Conservation (phyloP, 2,888 invertebrate species). For the Parelbella ahira region DNA sequence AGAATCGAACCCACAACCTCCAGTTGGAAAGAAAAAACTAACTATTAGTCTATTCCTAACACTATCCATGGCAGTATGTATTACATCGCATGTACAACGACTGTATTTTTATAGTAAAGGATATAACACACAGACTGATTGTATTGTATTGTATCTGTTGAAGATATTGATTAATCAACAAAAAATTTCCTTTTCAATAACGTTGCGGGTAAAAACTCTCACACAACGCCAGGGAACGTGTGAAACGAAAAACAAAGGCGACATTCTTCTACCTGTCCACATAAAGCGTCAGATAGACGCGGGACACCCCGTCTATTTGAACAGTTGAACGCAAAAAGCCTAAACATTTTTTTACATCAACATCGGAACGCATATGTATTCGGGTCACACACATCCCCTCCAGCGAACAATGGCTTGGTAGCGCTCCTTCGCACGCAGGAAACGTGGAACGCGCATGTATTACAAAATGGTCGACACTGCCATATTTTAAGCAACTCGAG, state of each 20-base stretch:
- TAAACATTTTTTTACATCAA: conserved; percentile 21
- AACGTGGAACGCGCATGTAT: conserved; percentile 65
- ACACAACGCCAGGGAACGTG: too few species aligned
- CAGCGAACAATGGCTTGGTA: conserved; percentile 69
- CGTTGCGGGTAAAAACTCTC: too few species aligned
- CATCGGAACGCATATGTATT: conserved; percentile 40
- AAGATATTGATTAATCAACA: too few species aligned
- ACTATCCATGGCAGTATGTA: too few species aligned
- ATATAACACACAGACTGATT: too few species aligned
- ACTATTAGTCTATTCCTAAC: too few species aligned
- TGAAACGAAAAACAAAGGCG: neutral
- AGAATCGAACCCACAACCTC: too few species aligned
- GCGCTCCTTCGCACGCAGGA: conserved; percentile 75
- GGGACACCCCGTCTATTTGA: conserved; percentile 17
- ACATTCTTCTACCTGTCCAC: conserved; percentile 3
- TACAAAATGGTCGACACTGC: conserved; percentile 60
- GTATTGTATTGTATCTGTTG: too few species aligned
- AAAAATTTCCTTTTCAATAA: too few species aligned
- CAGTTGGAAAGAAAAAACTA: too few species aligned
- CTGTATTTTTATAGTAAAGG: too few species aligned
- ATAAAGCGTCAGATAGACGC: conserved; percentile 4
- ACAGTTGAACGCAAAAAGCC: conserved; percentile 17
- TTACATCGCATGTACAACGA: too few species aligned
- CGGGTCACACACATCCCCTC: conserved; percentile 63
- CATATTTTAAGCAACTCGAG: conserved; percentile 47